Evolutionary conservation across 2,888 invertebrate species (phyloP), one percentile per base, ranked within the genome.

Genomic region (Cacoxenus indagator): DNA sequence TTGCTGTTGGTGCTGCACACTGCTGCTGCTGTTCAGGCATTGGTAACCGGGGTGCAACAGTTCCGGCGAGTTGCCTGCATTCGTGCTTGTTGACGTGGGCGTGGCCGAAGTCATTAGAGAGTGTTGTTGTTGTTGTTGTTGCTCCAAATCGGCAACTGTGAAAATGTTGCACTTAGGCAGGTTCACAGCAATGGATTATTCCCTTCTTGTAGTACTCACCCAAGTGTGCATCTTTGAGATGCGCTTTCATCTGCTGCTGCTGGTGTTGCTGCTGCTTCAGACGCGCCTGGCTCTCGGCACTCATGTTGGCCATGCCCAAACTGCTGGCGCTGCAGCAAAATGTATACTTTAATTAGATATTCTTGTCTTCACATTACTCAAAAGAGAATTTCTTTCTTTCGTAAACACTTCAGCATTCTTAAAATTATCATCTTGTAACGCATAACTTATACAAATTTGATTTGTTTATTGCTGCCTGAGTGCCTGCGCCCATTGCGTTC

Each of bases 41-140:
- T 85, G 85, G 67, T 81, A 84, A 65, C 75, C 67, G 29, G 51
- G 70, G 46, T 59, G 29, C 3, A 85, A 51, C 24, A 87, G 70
- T 51, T 87, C 87, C n/a, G 87, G 87, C 2, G 87, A 87, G 22
- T 82, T 86, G 65, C 83, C 86, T n/a, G 86, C 79, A n/a, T 84
- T 76, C 11, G 83, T 77, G 69, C 79, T 83, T 73, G 77, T 83
- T 8, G 85, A 81, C 5, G 85, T 78, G 22, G 85, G 83, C 61
- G 85, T 76, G 9, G 77, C 78, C 2, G 84, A 83, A 54, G 74
- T 66, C 67, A 73, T 64, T 68, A 78, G 46, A 22, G 78, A n/a
- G 31, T 79, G 77, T 68, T 80, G 81, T 69, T 80, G 81, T 67
- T 76, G 77, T 68, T 80, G 81, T 69, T 80, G 81, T 67, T 76